Evolutionary conservation across 2,888 invertebrate genomes (phyloP), one percentile per base, ranked within the genome.

Genomic region (Ferdinandea cuprea): DNA sequence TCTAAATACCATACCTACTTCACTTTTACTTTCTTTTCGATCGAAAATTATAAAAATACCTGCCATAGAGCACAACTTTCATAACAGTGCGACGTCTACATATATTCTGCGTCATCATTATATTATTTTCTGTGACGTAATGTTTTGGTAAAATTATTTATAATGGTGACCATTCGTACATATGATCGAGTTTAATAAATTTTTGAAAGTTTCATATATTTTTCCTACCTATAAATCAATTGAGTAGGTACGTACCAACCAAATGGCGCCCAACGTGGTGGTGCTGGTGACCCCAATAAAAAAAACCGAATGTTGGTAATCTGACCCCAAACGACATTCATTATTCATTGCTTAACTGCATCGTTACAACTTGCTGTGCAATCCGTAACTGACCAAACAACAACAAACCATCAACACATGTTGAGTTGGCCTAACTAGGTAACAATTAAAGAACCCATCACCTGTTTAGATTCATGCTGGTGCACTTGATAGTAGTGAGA

Each of bases 21-120:
- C 25, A 54, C 72, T 72, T 63, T 72, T 63, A 72, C 72, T 72
- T 72, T 72, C 54, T 54, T 72, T 52, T 54, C 50, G 28, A 63
- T 63, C 28, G 44, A 52, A 72, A 61, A 72, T 61, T 44, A 61
- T 52, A 72, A 72, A 72, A 54, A 52, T 42, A 15, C 13, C 32
- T 17, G 17, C 30, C 37, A 28, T 56, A 37, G 8, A 4, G 13
- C 17, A 17, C 19, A 5, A 35, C 37, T 35, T 25, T n/a, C 40
- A 40, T 32, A 50, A 42, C 13, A 19, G 32, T 11, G 1, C 35
- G 3, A 25, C 25, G 5, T 5, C 25, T 25, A 25, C 3, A 25
- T 13, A 15, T 2, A 19, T 44, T 44, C 19, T 17, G 19, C 50
- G 35, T 21, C 35, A 25, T 37, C n/a, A n/a, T n/a, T n/a, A 15